Base-by-base conservation (phyloP, 2,888 invertebrate genomes). In the Rapana venosa region DNA sequence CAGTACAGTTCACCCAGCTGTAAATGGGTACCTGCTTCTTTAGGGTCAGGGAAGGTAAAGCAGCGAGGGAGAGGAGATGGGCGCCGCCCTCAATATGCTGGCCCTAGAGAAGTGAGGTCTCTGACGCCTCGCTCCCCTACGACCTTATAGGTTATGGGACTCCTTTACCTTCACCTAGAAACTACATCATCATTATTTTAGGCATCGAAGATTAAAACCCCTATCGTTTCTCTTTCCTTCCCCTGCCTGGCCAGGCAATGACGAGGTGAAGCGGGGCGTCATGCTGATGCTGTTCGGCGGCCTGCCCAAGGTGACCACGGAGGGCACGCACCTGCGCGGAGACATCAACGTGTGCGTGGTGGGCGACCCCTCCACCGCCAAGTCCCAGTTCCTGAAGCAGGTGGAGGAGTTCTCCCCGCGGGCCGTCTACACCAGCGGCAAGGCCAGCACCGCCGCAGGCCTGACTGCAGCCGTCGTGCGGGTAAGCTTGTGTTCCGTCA, bases 311-410 rank as follows among this genome's bases (percentile, higher is more conserved):
- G 98, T 97, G 36, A 99, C 99, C 0, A 96, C 97, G 66, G 99
- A 99, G 97, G 97, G 98, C 84, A 99, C 99, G 0, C 97, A 98
- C 0, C 97, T 99, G 2, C 97, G 99, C 94, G 99, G 99, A 15
- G 99, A 99, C 95, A 97, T 99, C 89, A 99, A 99, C 96, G 98
- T 99, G 91, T 99, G 99, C 95, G 98, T 99, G 92, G 99, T 99
- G 0, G 99, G 99, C 5, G 99, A 99, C 97, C 99, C 99, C 0
- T 99, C 99, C 96, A 99, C 99, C 0, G 99, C 99, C 56, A 99
- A 99, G 96, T 99, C 99, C 0, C 99, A 99, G 96, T 97, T 99
- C 93, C 97, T 99, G 83, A 99, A 99, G 96, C 99, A 98, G 97
- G 97, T 97, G 0, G 97, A 98, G 17, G 99, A 99, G 95, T 98